These are phyloP conservation scores for Tachystola acroxantha DNA, from an alignment of 2,888 invertebrate species.

Conservation along the genomic window DNA sequence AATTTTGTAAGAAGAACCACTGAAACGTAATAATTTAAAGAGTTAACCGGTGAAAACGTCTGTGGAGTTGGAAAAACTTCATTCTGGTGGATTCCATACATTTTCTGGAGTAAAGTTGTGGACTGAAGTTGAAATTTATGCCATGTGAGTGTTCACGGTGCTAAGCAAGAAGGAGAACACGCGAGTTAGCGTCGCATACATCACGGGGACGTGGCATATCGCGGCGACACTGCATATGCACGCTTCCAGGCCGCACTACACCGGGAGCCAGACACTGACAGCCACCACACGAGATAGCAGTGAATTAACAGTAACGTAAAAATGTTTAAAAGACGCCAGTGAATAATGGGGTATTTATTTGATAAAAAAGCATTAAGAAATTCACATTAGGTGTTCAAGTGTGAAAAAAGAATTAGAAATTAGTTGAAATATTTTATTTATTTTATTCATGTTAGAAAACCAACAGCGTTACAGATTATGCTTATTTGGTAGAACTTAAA, in stretches of 20 bases:
- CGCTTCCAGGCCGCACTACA: slow-evolving; percentile 4
- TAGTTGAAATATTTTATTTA: too few species aligned
- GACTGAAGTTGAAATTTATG: slow-evolving; percentile 67
- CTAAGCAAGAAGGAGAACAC: slow-evolving; percentile 59
- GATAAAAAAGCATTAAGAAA: too few species aligned
- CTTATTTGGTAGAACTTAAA: too few species aligned
- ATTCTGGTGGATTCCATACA: slow-evolving; percentile 54
- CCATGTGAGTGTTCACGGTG: slow-evolving; percentile 53
- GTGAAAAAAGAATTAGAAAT: too few species aligned
- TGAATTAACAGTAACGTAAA: too few species aligned
- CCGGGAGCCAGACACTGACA: neutral
- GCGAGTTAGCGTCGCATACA: slow-evolving; percentile 59
- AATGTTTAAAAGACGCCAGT: too few species aligned
- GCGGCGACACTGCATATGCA: slow-evolving; percentile 35
- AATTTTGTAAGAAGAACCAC: slow-evolving; percentile 31
- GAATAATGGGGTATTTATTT: too few species aligned
- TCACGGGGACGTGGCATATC: slow-evolving; percentile 66
- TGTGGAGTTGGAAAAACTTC: slow-evolving; percentile 60
- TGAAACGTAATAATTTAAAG: slow-evolving; percentile 60
- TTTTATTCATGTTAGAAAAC: too few species aligned
- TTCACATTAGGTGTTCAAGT: too few species aligned
- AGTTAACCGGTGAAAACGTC: slow-evolving; percentile 50
- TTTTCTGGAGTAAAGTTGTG: slow-evolving; percentile 56
- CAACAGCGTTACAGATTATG: too few species aligned
- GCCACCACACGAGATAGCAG: too few species aligned